A percentile compares a stretch with the other conserved stretches of the same genome.
phyloP scores from a whole-genome alignment of 2,797 vertebrate genomes.

The Eulemur albifrons region DNA sequence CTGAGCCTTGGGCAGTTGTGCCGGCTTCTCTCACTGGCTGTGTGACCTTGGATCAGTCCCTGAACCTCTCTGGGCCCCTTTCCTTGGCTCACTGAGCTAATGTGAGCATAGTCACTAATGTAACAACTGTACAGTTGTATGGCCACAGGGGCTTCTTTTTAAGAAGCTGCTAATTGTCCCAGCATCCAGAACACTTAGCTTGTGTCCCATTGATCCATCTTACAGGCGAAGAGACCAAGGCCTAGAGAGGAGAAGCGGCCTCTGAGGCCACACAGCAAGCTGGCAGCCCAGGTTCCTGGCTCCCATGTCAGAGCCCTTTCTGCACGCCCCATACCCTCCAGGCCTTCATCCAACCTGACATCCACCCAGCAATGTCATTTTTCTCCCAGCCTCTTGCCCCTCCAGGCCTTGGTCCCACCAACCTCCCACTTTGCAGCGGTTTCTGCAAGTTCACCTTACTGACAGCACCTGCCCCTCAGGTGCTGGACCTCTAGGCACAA shows the following conservation, averaged over 20 bases:
- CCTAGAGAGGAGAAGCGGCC: background rate
- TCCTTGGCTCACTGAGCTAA: background rate
- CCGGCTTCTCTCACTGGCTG: background rate
- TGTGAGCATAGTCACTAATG: background rate
- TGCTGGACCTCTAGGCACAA: background rate
- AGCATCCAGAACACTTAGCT: background rate
- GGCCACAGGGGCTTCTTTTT: background rate
- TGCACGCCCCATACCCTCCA: fast-evolving
- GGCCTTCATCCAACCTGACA: background rate
- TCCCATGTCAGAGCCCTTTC: background rate
- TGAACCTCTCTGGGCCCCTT: background rate
- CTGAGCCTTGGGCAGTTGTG: background rate
- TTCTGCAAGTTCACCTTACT: background rate
- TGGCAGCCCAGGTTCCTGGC: background rate
- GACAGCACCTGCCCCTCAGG: background rate
- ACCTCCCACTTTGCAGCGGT: background rate
- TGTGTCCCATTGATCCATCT: background rate
- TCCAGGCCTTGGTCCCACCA: background rate
- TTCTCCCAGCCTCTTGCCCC: background rate
- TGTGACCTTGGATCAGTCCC: background rate
- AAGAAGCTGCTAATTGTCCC: background rate
- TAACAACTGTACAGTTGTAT: background rate
- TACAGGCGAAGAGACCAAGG: background rate
- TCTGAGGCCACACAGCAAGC: background rate
- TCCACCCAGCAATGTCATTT: background rate